Evolutionary conservation across 92 coral and sea anemone species (phyloP).

Genomic region (Siderastrea radians): DNA sequence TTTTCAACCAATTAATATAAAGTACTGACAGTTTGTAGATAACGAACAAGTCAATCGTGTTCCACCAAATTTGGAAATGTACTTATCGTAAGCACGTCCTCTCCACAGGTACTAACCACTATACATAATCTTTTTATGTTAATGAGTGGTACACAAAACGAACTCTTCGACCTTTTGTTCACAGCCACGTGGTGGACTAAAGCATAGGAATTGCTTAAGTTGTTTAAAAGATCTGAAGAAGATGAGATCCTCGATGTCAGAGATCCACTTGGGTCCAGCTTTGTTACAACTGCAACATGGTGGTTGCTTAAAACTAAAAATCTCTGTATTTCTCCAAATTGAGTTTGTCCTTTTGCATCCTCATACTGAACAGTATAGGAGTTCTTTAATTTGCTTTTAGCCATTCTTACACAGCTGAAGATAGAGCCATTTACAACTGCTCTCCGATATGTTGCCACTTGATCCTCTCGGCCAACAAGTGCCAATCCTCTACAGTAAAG

Average conservation of each 20-base stretch:
- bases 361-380: constrained; percentile 43
- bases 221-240: constrained; percentile 3
- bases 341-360: constrained; percentile 33
- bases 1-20: background rate
- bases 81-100: constrained; percentile 6
- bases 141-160: constrained; percentile 9
- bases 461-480: constrained; percentile 8
- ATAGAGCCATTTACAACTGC: constrained; percentile 23
- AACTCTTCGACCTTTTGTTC: constrained; percentile 9
- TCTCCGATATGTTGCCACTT: constrained; percentile 12
- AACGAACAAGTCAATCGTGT: constrained; percentile 35
- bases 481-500: constrained; percentile 44
- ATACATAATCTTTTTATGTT: constrained; percentile 22
- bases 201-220: background rate
- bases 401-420: constrained; percentile 8
- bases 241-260: background rate
- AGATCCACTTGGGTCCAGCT: constrained; percentile 28
- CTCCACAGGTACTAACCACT: constrained; percentile 19
- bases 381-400: constrained; percentile 27
- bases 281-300: constrained; percentile 41
- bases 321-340: constrained; percentile 45
- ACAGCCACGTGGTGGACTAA: constrained; percentile 15
- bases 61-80: constrained; percentile 49
- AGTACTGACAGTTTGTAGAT: background rate
- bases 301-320: constrained; percentile 17